Percentiles rank a stretch among this genome's conserved stretches.
These are phyloP conservation scores for Zosterops borbonicus DNA, from an alignment of 2,113 vertebrate genomes.

Conservation along the genomic window DNA sequence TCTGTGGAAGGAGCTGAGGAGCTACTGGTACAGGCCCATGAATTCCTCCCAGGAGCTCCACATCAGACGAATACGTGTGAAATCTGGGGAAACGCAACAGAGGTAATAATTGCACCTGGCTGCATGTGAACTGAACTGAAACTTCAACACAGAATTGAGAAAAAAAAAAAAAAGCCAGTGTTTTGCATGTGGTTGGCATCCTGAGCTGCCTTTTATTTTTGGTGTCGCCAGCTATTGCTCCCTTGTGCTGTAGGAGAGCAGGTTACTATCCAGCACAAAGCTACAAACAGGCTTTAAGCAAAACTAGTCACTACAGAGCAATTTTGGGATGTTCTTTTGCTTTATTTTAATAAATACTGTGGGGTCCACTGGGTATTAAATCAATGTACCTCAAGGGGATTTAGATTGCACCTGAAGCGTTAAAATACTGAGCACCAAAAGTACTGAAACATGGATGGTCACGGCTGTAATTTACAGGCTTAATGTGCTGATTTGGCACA, in stretches of 20 bases:
- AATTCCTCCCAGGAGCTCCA: conserved; percentile 71
- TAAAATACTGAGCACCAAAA: neutral
- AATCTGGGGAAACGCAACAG: conserved; percentile 90
- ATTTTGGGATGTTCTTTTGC: neutral
- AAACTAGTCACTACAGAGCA: neutral
- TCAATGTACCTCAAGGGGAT: neutral
- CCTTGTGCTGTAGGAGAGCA: fast-evolving
- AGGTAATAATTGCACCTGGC: conserved; percentile 75
- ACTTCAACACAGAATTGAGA: neutral
- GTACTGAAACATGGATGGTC: neutral
- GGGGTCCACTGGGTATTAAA: neutral
- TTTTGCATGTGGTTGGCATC: neutral
- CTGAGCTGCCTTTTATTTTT: neutral
- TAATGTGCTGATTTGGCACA: neutral
- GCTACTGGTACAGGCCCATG: conserved; percentile 56
- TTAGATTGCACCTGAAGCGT: neutral
- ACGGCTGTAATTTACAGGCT: neutral
- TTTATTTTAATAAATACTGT: neutral
- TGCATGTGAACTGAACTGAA: fast-evolving
- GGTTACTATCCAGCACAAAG: neutral
- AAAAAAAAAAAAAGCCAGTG: fast-evolving
- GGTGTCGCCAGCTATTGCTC: neutral
- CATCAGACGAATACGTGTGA: conserved; percentile 88
- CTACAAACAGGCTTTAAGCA: neutral
- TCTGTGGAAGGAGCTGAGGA: conserved; percentile 79